These are phyloP conservation scores for Ptychobarbus kaznakovi DNA, from an alignment of 2,797 vertebrate genomes.

Conservation along the genomic window DNA sequence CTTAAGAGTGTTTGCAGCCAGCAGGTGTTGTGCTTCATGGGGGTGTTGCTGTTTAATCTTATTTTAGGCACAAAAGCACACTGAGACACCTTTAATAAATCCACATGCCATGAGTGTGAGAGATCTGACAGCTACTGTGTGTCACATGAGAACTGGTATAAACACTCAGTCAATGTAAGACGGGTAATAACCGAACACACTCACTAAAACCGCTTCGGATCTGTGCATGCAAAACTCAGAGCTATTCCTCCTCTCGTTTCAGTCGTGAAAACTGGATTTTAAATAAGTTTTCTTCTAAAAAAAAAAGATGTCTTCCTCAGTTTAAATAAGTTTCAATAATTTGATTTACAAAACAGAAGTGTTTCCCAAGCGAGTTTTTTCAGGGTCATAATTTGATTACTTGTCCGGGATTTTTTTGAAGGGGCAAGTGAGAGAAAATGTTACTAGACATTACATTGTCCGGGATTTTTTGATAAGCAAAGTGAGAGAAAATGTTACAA, in stretches of 20 bases:
- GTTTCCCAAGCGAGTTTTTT: too few species aligned
- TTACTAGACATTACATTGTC: too few species aligned
- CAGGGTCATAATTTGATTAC: too few species aligned
- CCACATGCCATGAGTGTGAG: not conserved
- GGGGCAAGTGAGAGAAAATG: too few species aligned
- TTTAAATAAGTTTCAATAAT: too few species aligned
- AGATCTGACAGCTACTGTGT: not conserved
- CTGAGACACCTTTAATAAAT: not conserved
- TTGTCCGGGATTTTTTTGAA: too few species aligned
- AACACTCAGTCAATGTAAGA: not conserved
- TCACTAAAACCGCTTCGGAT: not conserved
- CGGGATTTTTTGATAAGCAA: too few species aligned
- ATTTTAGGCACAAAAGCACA: constrained; percentile 3
- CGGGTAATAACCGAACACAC: not conserved
- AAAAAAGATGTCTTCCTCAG: not conserved
- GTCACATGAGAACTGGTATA: constrained; percentile 3
- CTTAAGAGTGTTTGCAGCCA: not conserved
- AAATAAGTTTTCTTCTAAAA: too few species aligned
- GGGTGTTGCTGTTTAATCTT: constrained; percentile 24
- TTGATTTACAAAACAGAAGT: too few species aligned
- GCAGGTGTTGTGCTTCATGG: constrained; percentile 27
- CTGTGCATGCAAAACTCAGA: not conserved
- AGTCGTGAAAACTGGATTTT: too few species aligned
- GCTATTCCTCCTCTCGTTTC: not conserved
- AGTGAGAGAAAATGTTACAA: too few species aligned